These are phyloP conservation scores for Anhinga rufa DNA, from an alignment of 2,113 vertebrate species.

Conservation along the genomic window DNA sequence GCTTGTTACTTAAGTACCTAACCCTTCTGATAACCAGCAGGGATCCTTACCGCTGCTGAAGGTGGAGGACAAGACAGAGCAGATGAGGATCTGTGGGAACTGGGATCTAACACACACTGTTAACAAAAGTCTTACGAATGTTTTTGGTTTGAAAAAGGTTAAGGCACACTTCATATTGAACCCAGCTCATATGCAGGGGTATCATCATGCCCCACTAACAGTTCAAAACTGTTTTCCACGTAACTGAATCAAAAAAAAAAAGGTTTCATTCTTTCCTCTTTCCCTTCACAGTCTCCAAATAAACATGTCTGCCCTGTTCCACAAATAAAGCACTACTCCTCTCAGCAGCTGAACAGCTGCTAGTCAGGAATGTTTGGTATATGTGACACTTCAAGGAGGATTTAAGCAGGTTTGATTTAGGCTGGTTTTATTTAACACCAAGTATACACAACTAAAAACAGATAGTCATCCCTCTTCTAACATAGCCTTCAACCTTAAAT, in stretches of 20 bases:
- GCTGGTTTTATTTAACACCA: background rate
- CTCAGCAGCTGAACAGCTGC: background rate
- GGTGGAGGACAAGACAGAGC: background rate
- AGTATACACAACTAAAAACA: background rate
- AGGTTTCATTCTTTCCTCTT: background rate
- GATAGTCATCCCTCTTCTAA: background rate
- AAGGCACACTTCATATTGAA: background rate
- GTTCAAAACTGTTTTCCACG: background rate
- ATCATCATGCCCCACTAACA: background rate
- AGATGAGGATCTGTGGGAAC: background rate
- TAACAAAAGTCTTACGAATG: background rate
- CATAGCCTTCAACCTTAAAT: background rate
- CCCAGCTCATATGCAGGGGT: background rate
- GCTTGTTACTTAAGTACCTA: background rate
- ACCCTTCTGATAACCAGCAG: background rate
- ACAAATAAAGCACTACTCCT: background rate
- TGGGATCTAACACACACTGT: background rate
- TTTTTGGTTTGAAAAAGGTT: background rate
- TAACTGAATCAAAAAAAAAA: background rate
- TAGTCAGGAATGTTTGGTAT: background rate
- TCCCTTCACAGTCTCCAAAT: background rate
- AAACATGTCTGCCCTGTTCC: background rate
- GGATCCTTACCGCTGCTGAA: background rate
- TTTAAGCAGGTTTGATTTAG: background rate
- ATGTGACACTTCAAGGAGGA: background rate